phyloP scores from a whole-genome alignment of 37 sponge, comb jelly and placozoan species.

The Beroe forskalii region DNA sequence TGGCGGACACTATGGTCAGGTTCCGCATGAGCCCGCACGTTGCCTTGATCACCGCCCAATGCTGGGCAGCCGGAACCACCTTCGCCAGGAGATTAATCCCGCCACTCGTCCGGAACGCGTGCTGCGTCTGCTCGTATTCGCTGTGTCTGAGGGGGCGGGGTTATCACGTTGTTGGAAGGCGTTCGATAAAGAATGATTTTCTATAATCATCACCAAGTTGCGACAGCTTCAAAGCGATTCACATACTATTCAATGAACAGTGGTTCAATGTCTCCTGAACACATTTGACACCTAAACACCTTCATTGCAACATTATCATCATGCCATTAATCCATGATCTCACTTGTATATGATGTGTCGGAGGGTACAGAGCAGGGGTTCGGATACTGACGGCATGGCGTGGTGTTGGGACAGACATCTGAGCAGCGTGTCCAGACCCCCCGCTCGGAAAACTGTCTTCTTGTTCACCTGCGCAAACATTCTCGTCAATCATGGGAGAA shows the following conservation, averaged over 20 bases:
- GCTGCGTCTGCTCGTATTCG: slow-evolving; percentile 53
- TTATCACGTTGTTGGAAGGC: too few species aligned
- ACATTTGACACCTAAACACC: too few species aligned
- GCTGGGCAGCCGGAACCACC: slow-evolving; percentile 24
- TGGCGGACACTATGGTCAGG: slow-evolving; percentile 8
- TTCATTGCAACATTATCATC: too few species aligned
- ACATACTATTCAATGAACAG: too few species aligned
- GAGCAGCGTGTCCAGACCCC: slow-evolving; percentile 50
- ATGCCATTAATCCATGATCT: too few species aligned
- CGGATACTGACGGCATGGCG: slow-evolving; percentile 38
- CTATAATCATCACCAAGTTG: background rate
- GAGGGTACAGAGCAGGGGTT: slow-evolving; percentile 51
- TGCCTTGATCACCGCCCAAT: slow-evolving; percentile 63
- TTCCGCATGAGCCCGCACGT: slow-evolving; percentile 56
- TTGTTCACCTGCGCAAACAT: slow-evolving; percentile 23
- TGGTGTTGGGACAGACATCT: slow-evolving; percentile 38
- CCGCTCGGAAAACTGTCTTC: slow-evolving; percentile 50
- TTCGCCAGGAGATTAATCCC: slow-evolving; percentile 34
- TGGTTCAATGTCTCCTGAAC: too few species aligned
- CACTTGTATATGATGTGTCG: slow-evolving; percentile 60
- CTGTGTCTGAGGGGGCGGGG: slow-evolving; percentile 33
- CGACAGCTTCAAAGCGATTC: too few species aligned
- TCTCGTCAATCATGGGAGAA: too few species aligned
- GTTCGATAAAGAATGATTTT: background rate
- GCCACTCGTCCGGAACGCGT: slow-evolving; percentile 37